These are phyloP conservation scores for Venturia canescens DNA, from an alignment of 1,140 invertebrate species.

Conservation along the genomic window DNA sequence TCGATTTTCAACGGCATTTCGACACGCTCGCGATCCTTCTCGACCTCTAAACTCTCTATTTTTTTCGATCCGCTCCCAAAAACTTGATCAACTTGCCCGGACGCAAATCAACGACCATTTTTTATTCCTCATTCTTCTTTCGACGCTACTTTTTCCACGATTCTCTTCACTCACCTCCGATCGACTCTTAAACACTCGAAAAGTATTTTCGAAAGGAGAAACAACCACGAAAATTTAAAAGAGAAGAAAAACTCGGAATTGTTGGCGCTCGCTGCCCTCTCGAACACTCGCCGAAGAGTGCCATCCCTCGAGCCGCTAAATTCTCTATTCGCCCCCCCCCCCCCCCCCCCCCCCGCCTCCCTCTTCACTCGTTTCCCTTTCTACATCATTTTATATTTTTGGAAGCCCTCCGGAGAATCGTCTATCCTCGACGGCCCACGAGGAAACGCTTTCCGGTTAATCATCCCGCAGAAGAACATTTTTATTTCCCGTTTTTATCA, in stretches of 20 bases:
- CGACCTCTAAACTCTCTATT: too few relatives aligned
- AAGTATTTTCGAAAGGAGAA: not conserved
- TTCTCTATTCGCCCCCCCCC: slow-evolving; percentile 48
- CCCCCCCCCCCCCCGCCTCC: slow-evolving; percentile 41
- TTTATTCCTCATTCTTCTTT: too few relatives aligned
- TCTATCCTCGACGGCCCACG: not conserved
- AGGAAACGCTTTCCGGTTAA: too few relatives aligned
- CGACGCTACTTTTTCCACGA: too few relatives aligned
- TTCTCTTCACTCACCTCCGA: too few relatives aligned
- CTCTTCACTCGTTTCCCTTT: slow-evolving; percentile 23
- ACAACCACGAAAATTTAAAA: not conserved
- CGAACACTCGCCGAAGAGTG: slow-evolving; percentile 65
- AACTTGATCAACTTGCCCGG: too few relatives aligned
- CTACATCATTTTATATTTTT: slow-evolving; percentile 25
- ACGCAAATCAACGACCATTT: too few relatives aligned
- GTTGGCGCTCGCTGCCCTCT: slow-evolving; percentile 55
- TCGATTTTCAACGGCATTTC: slow-evolving; percentile 74
- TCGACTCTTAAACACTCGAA: too few relatives aligned
- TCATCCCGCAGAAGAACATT: too few relatives aligned
- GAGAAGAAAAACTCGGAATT: slow-evolving; percentile 33
- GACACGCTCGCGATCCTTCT: not conserved
- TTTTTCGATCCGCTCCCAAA: too few relatives aligned
- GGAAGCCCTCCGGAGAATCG: slow-evolving; percentile 5
- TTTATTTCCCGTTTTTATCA: too few relatives aligned
- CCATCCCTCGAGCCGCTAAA: slow-evolving; percentile 48